Conservation (phyloP, 2,888 invertebrate species). For the Galeopsomyia nigrocyanea region DNA sequence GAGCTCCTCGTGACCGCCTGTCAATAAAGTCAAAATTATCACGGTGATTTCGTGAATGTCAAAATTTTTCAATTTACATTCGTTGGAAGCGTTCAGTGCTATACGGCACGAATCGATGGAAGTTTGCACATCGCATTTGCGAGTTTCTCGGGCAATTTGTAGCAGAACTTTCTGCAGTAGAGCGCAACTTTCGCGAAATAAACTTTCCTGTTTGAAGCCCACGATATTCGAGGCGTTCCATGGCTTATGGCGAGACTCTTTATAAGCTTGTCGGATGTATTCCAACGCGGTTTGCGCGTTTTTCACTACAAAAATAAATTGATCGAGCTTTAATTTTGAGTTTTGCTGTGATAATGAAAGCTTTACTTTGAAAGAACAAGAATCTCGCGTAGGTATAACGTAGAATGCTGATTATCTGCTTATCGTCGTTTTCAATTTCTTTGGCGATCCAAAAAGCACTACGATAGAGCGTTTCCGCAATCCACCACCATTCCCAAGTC, state of each 20-base stretch:
- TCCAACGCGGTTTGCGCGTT: constrained; percentile 47
- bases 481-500: constrained; percentile 60
- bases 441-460: constrained; percentile 49
- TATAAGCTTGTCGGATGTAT: constrained; percentile 52
- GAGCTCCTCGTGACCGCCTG: constrained; percentile 53
- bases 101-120: constrained; percentile 51
- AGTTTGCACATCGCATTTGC: constrained; percentile 43
- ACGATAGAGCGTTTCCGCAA: constrained; percentile 56
- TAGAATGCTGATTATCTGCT: constrained; percentile 49
- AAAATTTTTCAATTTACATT: constrained; percentile 21
- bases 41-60: too few species aligned
- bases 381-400: constrained; percentile 60
- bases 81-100: constrained; percentile 37
- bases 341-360: not conserved
- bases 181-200: constrained; percentile 55
- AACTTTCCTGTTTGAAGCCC: constrained; percentile 47
- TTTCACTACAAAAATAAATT: constrained; percentile 34
- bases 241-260: constrained; percentile 48
- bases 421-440: constrained; percentile 45
- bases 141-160: constrained; percentile 44
- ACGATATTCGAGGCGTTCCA: constrained; percentile 54
- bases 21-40: too few species aligned
- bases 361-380: constrained; percentile 54
- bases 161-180: constrained; percentile 53
- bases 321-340: not conserved